Evolutionary conservation across 2,113 vertebrate species (phyloP), one percentile per base, ranked within the genome.

Genomic region (Engraulis encrasicolus): DNA sequence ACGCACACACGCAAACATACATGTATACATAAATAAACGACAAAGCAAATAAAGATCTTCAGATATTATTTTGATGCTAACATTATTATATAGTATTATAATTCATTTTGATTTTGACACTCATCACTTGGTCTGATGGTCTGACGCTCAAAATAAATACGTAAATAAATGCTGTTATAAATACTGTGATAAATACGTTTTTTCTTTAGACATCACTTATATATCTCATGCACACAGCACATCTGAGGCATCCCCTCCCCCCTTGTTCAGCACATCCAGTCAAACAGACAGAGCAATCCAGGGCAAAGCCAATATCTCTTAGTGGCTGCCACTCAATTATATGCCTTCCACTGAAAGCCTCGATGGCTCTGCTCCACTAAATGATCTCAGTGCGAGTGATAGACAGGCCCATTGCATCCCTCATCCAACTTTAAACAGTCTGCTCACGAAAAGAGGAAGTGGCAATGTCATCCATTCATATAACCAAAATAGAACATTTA

Each of bases 1-100:
- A 80, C 48, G 85, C 23, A n/a, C n/a, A 31, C 58, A 66, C n/a
- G 0, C 50, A 81, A 15, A 66, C 45, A 91, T 87, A 80, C 50
- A 92, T 81, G 38, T 19, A 17, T 0, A 45, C 0, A 85, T 54
- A 83, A n/a, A 49, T 23, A 45, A 45, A 45, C 9, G 9, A 45
- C 40, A 45, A 3, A 9, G 40, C 40, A 45, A 45, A 9, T 45
- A 45, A 45, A 45, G 4, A 45, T 3, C 40, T 9, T 45, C 40
- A 9, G 40, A 45, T 3, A 9, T n/a, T n/a, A n/a, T 45, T 45
- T 45, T 45, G 40, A 45, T n/a, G n/a, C n/a, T n/a, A n/a, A n/a
- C n/a, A n/a, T n/a, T n/a, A n/a, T n/a, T n/a, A n/a, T n/a, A n/a
- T n/a, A n/a, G n/a, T n/a, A n/a, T n/a, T n/a, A n/a, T n/a, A n/a